Percentiles rank a stretch among this genome's conserved stretches.
Conservation (phyloP, 2,888 invertebrate species). For the Arrhopalites spinosus region DNA sequence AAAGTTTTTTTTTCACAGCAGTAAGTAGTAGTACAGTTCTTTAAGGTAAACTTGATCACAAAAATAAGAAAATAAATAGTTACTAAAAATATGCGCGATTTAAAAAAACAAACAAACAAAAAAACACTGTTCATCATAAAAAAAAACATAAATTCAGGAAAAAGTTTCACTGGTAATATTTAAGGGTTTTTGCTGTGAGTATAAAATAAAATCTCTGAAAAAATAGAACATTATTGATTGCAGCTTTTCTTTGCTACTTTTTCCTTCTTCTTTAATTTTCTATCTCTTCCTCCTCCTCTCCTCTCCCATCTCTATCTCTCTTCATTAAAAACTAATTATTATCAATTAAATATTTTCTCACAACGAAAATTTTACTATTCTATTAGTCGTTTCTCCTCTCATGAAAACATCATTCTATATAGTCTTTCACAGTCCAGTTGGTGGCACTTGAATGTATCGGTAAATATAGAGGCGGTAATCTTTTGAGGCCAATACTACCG, state of each 20-base stretch:
- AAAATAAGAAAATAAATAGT: constrained; percentile 37
- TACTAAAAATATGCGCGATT: constrained; percentile 4
- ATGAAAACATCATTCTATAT: not conserved
- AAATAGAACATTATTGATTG: constrained; percentile 36
- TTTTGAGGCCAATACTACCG: constrained; percentile 97
- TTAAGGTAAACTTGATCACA: constrained; percentile 33
- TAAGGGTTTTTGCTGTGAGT: constrained; percentile 9
- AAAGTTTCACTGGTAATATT: constrained; percentile 33
- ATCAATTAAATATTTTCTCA: not conserved
- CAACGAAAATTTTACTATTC: not conserved
- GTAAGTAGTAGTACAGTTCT: constrained; percentile 24
- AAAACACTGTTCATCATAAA: constrained; percentile 27
- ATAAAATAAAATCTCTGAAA: constrained; percentile 29
- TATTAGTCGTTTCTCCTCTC: constrained; percentile 7
- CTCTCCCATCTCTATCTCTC: too few relatives aligned
- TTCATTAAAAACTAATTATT: too few relatives aligned
- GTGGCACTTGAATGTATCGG: constrained; percentile 93
- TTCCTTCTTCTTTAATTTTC: not conserved
- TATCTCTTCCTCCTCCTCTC: too few relatives aligned
- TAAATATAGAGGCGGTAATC: constrained; percentile 99
- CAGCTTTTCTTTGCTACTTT: not conserved
- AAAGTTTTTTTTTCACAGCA: constrained; percentile 30
- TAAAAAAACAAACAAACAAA: constrained; percentile 26
- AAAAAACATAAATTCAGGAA: constrained; percentile 33
- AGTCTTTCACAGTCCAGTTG: constrained; percentile 72